Percentiles rank a stretch among this genome's conserved stretches.
These are phyloP conservation scores for Syngnathus acus DNA, from an alignment of 2,797 vertebrate genomes.

Conservation along the genomic window DNA sequence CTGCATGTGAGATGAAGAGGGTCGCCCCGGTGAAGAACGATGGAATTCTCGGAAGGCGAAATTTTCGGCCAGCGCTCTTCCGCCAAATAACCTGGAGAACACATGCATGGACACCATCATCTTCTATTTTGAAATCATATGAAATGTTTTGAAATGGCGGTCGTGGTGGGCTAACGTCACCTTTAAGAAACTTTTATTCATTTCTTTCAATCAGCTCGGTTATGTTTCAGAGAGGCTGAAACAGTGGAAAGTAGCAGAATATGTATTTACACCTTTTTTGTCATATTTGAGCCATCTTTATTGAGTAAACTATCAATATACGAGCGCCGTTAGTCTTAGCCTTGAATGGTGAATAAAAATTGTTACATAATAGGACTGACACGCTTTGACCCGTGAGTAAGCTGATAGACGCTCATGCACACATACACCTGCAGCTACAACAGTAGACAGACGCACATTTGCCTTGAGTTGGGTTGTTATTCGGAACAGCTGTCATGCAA, in stretches of 20 bases:
- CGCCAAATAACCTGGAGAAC: conserved; percentile 51
- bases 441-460: conserved; percentile 18
- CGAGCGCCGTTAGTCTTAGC: neutral
- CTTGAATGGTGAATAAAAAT: conserved; percentile 30
- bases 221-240: too few species aligned
- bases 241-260: neutral
- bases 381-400: neutral
- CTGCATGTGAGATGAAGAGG: conserved; percentile 65
- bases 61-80: conserved; percentile 38
- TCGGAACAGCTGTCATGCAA: conserved; percentile 58
- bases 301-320: neutral
- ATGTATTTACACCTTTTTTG: too few species aligned
- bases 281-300: neutral
- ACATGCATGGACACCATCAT: conserved; percentile 19
- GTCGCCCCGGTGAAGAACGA: conserved; percentile 38
- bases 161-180: too few species aligned
- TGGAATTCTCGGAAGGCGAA: conserved; percentile 33
- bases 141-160: too few species aligned
- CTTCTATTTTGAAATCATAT: too few species aligned
- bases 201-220: too few species aligned
- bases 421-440: conserved; percentile 28
- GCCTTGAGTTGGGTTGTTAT: conserved; percentile 28
- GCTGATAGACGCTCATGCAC: neutral
- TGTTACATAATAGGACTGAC: conserved; percentile 20
- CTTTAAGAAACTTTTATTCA: too few species aligned